These are phyloP conservation scores for Hemitrygon akajei DNA, from an alignment of 2,797 vertebrate species.

Conservation along the genomic window DNA sequence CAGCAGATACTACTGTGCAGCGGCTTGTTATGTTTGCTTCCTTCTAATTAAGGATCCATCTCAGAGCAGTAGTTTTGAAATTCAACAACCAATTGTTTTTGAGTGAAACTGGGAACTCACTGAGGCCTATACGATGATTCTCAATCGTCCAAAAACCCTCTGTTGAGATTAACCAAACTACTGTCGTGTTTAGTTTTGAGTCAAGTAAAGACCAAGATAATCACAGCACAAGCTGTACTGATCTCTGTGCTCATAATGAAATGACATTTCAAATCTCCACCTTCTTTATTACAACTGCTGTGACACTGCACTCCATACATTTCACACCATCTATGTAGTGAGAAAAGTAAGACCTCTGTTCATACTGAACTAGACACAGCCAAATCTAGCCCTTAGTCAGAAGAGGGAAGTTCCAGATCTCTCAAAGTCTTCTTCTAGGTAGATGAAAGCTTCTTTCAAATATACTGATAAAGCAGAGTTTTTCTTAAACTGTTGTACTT, in stretches of 20 bases:
- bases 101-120: background rate
- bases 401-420: background rate
- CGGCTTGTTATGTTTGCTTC: background rate
- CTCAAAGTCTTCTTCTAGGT: background rate
- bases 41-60: background rate
- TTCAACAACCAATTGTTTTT: background rate
- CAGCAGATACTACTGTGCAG: background rate
- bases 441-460: background rate
- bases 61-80: background rate
- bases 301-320: background rate
- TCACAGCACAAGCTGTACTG: conserved; percentile 9
- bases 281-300: background rate
- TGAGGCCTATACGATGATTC: background rate
- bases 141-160: background rate
- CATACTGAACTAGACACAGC: background rate
- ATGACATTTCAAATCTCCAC: background rate
- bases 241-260: background rate
- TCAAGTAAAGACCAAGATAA: background rate
- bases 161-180: background rate
- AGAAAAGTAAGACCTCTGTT: background rate
- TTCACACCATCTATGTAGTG: background rate
- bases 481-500: background rate
- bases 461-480: background rate
- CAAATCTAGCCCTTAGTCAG: background rate
- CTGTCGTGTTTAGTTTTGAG: background rate